Conservation (phyloP, 2,797 vertebrate genomes). For the Myioborus miniatus region DNA sequence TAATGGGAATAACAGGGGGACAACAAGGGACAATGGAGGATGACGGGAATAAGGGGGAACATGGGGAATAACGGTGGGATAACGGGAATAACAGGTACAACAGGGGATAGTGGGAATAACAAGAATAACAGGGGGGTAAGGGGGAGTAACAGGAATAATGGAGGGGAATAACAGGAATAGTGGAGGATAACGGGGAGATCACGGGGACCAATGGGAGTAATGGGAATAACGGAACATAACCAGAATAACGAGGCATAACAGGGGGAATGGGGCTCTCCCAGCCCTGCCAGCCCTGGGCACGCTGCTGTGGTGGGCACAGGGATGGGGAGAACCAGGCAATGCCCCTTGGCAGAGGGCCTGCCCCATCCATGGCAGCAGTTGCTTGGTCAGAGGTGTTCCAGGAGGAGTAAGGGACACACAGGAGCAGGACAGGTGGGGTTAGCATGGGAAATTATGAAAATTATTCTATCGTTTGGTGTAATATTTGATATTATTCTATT, state of each 20-base stretch:
- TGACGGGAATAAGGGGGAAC: not conserved
- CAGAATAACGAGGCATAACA: accelerated
- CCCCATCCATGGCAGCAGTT: accelerated
- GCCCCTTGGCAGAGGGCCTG: not conserved
- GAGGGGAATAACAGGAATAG: no score
- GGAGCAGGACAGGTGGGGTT: not conserved
- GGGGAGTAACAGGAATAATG: not conserved
- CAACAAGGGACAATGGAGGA: no score
- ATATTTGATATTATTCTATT: not conserved
- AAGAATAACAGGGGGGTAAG: no score
- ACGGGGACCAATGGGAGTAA: accelerated
- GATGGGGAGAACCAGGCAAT: not conserved
- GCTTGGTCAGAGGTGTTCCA: not conserved
- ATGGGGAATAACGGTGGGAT: not conserved
- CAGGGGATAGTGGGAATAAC: no score
- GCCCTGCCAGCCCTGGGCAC: not conserved
- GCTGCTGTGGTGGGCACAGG: not conserved
- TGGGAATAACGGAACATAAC: accelerated
- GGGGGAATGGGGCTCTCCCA: no score
- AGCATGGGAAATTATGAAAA: not conserved
- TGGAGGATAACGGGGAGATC: not conserved
- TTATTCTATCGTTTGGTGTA: accelerated
- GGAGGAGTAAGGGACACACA: accelerated
- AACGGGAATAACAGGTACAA: no score
- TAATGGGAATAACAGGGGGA: not conserved